A percentile compares a stretch with the other conserved stretches of the same genome.
Conservation (phyloP, 1,140 invertebrate genomes). For the Zophobas atratus region DNA sequence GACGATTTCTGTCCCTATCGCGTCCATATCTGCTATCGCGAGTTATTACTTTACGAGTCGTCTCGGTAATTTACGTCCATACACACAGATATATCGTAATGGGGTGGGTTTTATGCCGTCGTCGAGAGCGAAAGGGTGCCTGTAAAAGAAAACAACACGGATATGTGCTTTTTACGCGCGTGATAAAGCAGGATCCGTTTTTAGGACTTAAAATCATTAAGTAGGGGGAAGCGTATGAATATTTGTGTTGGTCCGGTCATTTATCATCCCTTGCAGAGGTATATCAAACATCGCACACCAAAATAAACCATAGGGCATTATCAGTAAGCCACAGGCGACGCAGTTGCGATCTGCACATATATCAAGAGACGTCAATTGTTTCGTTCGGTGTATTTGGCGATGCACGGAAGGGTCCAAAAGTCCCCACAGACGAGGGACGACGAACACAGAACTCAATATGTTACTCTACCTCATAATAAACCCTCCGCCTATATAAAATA, state of each 20-base stretch:
- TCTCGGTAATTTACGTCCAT: slow-evolving; percentile 17
- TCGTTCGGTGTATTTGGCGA: slow-evolving; percentile 23
- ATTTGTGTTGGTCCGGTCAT: slow-evolving; percentile 38
- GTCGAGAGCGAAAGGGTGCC: slow-evolving; percentile 10
- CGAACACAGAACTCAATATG: slow-evolving; percentile 51
- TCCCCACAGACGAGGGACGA: slow-evolving; percentile 45
- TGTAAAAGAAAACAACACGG: background rate
- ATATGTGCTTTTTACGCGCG: background rate
- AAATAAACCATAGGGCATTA: slow-evolving; percentile 41
- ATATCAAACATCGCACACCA: slow-evolving; percentile 35
- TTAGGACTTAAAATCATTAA: slow-evolving; percentile 38
- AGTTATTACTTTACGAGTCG: slow-evolving; percentile 30
- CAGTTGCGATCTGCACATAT: slow-evolving; percentile 39
- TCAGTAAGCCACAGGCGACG: slow-evolving; percentile 40
- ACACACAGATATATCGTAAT: slow-evolving; percentile 12
- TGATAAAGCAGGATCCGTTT: slow-evolving; percentile 22
- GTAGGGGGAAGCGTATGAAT: slow-evolving; percentile 15
- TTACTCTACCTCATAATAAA: slow-evolving; percentile 50
- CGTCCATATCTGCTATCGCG: slow-evolving; percentile 16
- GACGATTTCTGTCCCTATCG: slow-evolving; percentile 19
- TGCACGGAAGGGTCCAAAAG: slow-evolving; percentile 1
- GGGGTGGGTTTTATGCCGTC: slow-evolving; percentile 6
- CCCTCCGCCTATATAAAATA: slow-evolving; percentile 55
- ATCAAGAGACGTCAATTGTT: slow-evolving; percentile 42
- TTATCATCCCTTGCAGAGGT: slow-evolving; percentile 29